Conservation (phyloP, 2,888 invertebrate species). For the Nymphalis c-album region DNA sequence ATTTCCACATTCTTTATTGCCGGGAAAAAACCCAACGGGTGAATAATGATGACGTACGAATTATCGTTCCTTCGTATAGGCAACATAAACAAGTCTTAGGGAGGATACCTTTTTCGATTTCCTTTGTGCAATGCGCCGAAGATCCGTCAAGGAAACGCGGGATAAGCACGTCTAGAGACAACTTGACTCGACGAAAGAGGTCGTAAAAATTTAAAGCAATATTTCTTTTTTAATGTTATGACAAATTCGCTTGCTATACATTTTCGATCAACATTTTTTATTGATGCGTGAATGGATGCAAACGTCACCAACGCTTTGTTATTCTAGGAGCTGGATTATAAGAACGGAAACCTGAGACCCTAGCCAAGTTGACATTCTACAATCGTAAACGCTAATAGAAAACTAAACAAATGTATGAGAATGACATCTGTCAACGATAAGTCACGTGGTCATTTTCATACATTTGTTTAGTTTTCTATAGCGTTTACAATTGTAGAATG, state of each 20-base stretch:
- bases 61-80: slow-evolving; percentile 4
- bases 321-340: neutral
- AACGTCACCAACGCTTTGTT: too few relatives aligned
- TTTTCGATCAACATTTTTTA: neutral
- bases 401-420: too few relatives aligned
- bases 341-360: neutral
- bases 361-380: too few relatives aligned
- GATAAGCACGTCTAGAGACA: slow-evolving; percentile 19
- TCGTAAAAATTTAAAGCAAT: slow-evolving; percentile 7
- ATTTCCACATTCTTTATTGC: neutral
- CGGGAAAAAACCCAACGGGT: slow-evolving; percentile 2
- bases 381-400: too few relatives aligned
- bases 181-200: neutral
- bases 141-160: slow-evolving; percentile 24
- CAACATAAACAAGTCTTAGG: slow-evolving; percentile 11
- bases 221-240: neutral
- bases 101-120: slow-evolving; percentile 19
- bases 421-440: too few relatives aligned
- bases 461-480: too few relatives aligned
- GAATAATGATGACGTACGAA: slow-evolving; percentile 15
- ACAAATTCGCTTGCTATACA: neutral
- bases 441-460: too few relatives aligned
- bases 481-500: too few relatives aligned
- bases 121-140: slow-evolving; percentile 26
- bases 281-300: neutral